These are phyloP conservation scores for Coendou prehensilis DNA, from an alignment of 2,797 vertebrate genomes.

Conservation along the genomic window DNA sequence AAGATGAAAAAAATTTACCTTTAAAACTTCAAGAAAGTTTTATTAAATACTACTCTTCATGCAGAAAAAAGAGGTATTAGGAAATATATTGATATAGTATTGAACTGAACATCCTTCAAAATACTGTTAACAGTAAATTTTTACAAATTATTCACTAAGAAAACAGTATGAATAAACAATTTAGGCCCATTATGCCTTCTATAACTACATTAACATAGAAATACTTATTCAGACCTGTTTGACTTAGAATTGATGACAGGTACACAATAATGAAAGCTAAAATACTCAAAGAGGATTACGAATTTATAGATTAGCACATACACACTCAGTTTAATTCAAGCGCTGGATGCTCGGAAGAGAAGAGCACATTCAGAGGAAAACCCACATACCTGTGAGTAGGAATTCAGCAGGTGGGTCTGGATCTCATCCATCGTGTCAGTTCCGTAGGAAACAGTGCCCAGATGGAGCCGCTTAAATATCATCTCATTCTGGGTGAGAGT, in stretches of 20 bases:
- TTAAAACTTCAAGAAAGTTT: background rate
- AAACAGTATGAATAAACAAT: background rate
- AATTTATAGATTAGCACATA: accelerated
- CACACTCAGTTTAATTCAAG: background rate
- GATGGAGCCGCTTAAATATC: constrained; percentile 95
- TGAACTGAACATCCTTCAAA: background rate
- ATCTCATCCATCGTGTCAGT: constrained; percentile 99
- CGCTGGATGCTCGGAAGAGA: accelerated
- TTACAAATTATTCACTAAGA: background rate
- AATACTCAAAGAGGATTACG: accelerated
- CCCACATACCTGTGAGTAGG: constrained; percentile 92
- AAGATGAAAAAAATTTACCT: background rate
- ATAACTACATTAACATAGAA: background rate
- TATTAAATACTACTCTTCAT: background rate
- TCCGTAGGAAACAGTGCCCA: constrained; percentile 95
- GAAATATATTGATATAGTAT: background rate
- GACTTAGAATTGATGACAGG: background rate
- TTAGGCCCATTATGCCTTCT: background rate
- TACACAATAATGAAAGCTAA: background rate
- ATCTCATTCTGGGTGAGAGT: constrained; percentile 99
- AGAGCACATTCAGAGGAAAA: background rate
- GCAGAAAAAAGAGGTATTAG: background rate
- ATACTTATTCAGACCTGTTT: background rate
- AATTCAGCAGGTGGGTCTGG: constrained; percentile 94
- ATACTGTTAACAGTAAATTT: background rate